Base-by-base conservation (phyloP, 2,797 vertebrate genomes). In the Tachyglossus aculeatus region DNA sequence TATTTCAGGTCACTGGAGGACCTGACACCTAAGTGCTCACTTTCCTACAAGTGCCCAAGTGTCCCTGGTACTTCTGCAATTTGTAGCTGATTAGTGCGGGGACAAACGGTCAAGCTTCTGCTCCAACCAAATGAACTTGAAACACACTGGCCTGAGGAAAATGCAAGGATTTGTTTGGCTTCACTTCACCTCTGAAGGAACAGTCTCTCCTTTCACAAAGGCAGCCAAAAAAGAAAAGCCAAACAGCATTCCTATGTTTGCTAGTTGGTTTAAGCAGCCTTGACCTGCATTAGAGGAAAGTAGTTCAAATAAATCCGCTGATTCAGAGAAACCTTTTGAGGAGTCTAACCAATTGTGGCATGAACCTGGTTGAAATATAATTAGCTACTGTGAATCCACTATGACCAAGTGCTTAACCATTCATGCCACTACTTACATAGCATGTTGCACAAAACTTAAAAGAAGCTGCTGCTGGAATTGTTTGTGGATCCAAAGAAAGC, bases 241-340 rank as follows among this genome's bases (percentile, higher is more conserved):
- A 75, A 65, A 45, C 19, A 48, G 25, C 34, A 65, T 40, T 56
- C 6, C 29, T 24, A 29, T 34, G 43, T 48, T 29, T 18, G 31
- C n/a, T n/a, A n/a, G n/a, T n/a, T n/a, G n/a, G n/a, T n/a, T n/a
- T n/a, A n/a, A n/a, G n/a, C n/a, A 55, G 63, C 2, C 22, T 5
- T 25, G 61, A 24, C 37, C n/a, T 65, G 51, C 67, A 63, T 25
- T 47, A 79, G 48, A 37, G 31, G 36, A 27, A 72, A 47, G 57
- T 71, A 29, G 24, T 52, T 38, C 51, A 69, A 51, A 34, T 18
- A 36, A 43, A 47, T 13, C 29, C n/a, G 16, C 13, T 5, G 4
- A 36, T 47, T 36, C 51, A 56, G 22, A 6, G 11, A 11, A 12
- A 43, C 2, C 63, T 15, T 38, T 27, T 36, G 52, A 53, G 33